Conservation (phyloP, 2,888 invertebrate species). For the Luffia ferchaultella region DNA sequence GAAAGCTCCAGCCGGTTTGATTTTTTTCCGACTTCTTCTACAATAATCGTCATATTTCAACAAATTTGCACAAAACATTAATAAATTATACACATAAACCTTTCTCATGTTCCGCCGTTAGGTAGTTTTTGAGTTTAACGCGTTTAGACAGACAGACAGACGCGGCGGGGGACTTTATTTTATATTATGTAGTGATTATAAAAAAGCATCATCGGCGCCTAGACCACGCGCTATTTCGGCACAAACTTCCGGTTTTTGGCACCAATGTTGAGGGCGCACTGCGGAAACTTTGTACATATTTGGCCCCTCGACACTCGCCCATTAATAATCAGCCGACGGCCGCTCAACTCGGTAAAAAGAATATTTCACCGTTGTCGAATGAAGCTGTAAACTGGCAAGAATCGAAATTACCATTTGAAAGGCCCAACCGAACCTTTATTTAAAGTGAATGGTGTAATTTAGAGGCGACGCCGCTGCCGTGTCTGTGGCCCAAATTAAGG, state of each 20-base stretch:
- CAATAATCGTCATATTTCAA: too few species aligned
- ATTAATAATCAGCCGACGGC: slow-evolving; percentile 51
- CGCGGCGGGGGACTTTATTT: too few species aligned
- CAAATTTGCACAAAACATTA: too few species aligned
- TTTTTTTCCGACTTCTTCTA: too few species aligned
- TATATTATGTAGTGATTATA: too few species aligned
- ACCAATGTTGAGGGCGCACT: not conserved
- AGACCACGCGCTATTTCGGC: not conserved
- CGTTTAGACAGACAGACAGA: too few species aligned
- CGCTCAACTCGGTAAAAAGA: slow-evolving; percentile 46
- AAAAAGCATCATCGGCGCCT: not conserved
- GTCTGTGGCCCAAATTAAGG: not conserved
- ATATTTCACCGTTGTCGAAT: slow-evolving; percentile 50
- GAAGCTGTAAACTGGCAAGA: slow-evolving; percentile 18
- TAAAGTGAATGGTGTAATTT: slow-evolving; percentile 18
- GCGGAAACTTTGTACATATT: not conserved
- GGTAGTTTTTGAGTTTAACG: too few species aligned
- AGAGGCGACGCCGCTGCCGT: not conserved
- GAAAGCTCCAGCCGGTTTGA: too few species aligned
- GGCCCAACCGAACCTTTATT: slow-evolving; percentile 38
- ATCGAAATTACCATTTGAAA: slow-evolving; percentile 55
- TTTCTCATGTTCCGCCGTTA: too few species aligned
- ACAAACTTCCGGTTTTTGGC: not conserved
- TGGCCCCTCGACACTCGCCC: slow-evolving; percentile 18
- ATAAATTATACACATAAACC: too few species aligned